Percentiles rank a stretch among this genome's conserved stretches.
Conservation (phyloP, 2,888 invertebrate genomes). For the Lasioglossum calceatum region DNA sequence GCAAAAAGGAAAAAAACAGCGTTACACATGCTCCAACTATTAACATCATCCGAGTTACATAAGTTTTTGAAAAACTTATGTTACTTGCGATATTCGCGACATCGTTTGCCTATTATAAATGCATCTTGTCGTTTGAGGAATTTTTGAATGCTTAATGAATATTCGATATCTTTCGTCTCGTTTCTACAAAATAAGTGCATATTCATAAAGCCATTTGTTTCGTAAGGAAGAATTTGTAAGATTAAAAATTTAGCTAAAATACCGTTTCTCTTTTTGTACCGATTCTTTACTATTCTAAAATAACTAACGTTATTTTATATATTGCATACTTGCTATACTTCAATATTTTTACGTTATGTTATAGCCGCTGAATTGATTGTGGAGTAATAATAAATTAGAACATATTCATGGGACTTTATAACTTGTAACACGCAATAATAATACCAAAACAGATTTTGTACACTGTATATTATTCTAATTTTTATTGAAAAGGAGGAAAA, state of each 20-base stretch:
- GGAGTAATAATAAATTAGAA: constrained; percentile 36
- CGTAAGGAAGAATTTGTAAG: constrained; percentile 41
- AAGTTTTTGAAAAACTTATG: constrained; percentile 29
- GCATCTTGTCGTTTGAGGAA: constrained; percentile 36
- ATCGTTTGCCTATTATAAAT: constrained; percentile 44
- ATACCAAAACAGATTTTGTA: constrained; percentile 56
- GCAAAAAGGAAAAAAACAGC: constrained; percentile 13
- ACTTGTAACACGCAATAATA: constrained; percentile 33
- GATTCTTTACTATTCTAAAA: constrained; percentile 28
- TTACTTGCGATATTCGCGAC: constrained; percentile 34
- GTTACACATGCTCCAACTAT: constrained; percentile 31
- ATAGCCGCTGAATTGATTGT: constrained; percentile 7
- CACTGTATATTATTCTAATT: constrained; percentile 49
- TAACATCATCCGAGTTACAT: constrained; percentile 39
- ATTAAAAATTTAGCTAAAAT: constrained; percentile 42
- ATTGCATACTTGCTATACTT: constrained; percentile 16
- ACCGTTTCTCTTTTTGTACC: constrained; percentile 28
- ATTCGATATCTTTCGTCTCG: constrained; percentile 15
- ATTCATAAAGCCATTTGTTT: constrained; percentile 36
- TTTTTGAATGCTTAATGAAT: constrained; percentile 22
- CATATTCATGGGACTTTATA: constrained; percentile 35
- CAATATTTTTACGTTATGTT: constrained; percentile 24
- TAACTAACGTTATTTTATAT: constrained; percentile 35
- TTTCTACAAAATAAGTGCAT: constrained; percentile 18
- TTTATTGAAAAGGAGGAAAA: constrained; percentile 46